phyloP scores from a whole-genome alignment of 2,888 invertebrate species.

The Tanypteryx hageni region DNA sequence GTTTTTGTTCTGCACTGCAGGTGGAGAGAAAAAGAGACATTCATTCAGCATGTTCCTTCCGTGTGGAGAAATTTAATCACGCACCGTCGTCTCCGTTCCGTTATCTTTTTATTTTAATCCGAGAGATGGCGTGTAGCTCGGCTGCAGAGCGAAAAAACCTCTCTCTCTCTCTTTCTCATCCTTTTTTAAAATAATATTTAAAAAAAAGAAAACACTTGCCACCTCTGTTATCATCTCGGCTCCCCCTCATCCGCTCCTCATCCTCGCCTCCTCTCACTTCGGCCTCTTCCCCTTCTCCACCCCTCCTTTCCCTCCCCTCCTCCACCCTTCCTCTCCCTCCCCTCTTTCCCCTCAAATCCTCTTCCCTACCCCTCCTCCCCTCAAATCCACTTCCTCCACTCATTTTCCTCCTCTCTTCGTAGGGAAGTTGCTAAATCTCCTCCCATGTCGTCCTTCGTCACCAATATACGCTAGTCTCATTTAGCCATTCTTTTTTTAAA shows the following conservation, averaged over 20 bases:
- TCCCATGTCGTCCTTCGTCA: not conserved
- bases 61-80: not conserved
- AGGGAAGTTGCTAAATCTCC: not conserved
- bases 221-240: not conserved
- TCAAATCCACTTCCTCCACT: not conserved
- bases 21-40: not conserved
- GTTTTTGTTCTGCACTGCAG: not conserved
- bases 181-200: not conserved
- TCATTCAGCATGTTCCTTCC: not conserved
- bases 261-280: not conserved
- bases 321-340: not conserved
- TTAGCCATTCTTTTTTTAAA: no score
- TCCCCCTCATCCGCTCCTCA: not conserved
- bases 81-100: not conserved
- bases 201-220: not conserved
- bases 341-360: not conserved
- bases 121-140: constrained; percentile 4
- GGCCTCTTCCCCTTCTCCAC: no score
- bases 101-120: constrained; percentile 7
- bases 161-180: not conserved
- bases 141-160: not conserved
- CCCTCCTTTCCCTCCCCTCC: not conserved
- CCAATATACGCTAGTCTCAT: no score
- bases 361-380: not conserved
- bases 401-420: not conserved